These are phyloP conservation scores for Nomada ruficornis DNA, from an alignment of 2,888 invertebrate genomes.

Conservation along the genomic window DNA sequence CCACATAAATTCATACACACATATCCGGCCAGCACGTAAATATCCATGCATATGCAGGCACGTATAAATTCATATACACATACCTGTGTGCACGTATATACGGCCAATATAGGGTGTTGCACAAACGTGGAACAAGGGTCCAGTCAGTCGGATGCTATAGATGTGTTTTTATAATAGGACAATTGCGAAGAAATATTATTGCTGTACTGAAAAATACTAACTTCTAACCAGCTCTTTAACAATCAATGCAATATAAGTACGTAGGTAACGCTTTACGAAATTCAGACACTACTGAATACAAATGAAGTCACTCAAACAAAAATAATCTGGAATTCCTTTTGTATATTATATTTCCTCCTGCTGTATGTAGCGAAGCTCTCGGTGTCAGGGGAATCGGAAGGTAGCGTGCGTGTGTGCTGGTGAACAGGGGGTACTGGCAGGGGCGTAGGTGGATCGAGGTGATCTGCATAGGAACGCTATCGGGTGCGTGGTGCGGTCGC, in stretches of 20 bases:
- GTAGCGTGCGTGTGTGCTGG: background rate
- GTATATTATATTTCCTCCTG: no score
- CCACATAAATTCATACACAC: slow-evolving; percentile 54
- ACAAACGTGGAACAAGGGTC: no score
- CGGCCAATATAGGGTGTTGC: slow-evolving; percentile 7
- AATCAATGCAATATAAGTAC: no score
- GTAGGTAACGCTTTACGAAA: no score
- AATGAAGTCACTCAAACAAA: no score
- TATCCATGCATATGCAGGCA: slow-evolving; percentile 45
- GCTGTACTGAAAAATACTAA: background rate
- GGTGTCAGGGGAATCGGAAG: no score
- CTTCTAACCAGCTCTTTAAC: no score
- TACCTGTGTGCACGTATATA: background rate
- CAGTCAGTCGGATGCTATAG: background rate
- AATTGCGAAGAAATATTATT: background rate
- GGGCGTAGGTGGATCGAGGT: slow-evolving; percentile 34
- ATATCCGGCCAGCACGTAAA: slow-evolving; percentile 39
- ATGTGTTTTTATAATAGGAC: background rate
- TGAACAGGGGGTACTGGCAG: background rate
- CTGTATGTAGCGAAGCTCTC: slow-evolving; percentile 3
- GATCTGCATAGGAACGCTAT: slow-evolving; percentile 54
- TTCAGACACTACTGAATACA: no score
- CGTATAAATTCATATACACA: slow-evolving; percentile 18
- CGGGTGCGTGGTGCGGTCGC: slow-evolving; percentile 52
- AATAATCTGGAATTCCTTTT: no score